Conservation (phyloP, 1,140 invertebrate genomes). For the Telenomus remus region DNA sequence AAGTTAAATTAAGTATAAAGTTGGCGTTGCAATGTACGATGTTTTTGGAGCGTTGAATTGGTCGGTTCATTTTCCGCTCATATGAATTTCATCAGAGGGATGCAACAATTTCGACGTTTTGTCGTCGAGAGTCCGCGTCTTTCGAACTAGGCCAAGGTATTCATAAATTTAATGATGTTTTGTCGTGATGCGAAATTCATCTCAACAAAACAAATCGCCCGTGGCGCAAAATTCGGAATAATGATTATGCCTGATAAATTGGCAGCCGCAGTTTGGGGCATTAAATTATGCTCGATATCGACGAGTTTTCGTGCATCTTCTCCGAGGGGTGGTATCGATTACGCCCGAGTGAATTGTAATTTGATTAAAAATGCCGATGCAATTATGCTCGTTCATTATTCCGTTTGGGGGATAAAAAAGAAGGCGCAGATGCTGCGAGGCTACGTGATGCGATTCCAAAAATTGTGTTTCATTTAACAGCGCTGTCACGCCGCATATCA, state of each 20-base stretch:
- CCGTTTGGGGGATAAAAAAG: background rate
- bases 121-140: conserved; percentile 3
- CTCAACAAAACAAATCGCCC: conserved; percentile 20
- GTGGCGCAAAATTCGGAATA: background rate
- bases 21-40: conserved; percentile 2
- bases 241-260: background rate
- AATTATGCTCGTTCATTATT: conserved; percentile 5
- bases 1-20: conserved; percentile 25
- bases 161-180: conserved; percentile 47
- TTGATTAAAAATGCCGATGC: conserved; percentile 5
- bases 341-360: background rate
- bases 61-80: conserved; percentile 19
- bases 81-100: conserved; percentile 17
- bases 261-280: too few species aligned
- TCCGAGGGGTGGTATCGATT: background rate
- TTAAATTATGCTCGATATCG: too few species aligned
- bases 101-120: conserved; percentile 19
- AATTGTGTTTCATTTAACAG: too few species aligned
- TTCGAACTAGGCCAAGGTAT: conserved; percentile 39
- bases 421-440: too few species aligned
- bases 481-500: too few species aligned
- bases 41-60: conserved; percentile 4
- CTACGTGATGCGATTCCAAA: too few species aligned
- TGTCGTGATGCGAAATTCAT: conserved; percentile 12
- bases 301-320: too few species aligned